phyloP scores from a whole-genome alignment of 1,140 invertebrate species.

The Achatina immaculata region DNA sequence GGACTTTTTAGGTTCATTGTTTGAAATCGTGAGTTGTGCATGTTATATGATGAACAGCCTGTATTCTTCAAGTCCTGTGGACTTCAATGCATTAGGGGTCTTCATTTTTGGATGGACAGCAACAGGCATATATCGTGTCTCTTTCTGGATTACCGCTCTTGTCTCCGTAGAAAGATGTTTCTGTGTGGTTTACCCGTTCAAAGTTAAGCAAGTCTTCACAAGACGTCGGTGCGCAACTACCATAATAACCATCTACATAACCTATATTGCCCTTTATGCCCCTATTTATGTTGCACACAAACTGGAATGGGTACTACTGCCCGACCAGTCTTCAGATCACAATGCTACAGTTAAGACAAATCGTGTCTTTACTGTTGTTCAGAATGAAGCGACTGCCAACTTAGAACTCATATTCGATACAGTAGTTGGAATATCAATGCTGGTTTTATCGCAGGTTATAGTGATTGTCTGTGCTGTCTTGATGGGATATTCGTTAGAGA shows the following conservation, averaged over 20 bases:
- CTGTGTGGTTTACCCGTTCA: background rate
- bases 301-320: background rate
- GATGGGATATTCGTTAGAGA: no score
- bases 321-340: background rate
- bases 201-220: background rate
- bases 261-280: background rate
- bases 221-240: background rate
- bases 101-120: background rate
- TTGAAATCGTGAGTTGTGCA: background rate
- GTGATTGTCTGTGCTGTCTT: no score
- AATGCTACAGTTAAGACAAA: background rate
- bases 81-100: background rate
- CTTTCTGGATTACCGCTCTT: background rate
- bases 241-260: background rate
- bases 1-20: background rate
- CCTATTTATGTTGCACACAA: background rate
- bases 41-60: background rate
- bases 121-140: background rate
- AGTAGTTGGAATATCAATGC: background rate
- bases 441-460: background rate
- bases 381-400: background rate
- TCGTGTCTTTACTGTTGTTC: background rate
- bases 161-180: background rate
- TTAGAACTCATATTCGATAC: background rate
- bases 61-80: background rate